phyloP scores from a whole-genome alignment of 2,113 vertebrate genomes.

The Lota lota region DNA sequence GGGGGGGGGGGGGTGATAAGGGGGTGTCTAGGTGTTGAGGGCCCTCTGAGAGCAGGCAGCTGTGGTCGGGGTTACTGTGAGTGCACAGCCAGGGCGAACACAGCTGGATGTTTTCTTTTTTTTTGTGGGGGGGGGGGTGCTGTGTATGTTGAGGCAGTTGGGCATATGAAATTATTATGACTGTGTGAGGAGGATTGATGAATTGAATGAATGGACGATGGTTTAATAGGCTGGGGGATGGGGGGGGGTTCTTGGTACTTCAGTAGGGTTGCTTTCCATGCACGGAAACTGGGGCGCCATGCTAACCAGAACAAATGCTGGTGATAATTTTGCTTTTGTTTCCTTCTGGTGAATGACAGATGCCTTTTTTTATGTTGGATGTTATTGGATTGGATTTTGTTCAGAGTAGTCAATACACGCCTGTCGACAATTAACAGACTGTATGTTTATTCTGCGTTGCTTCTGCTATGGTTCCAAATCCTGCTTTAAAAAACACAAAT shows the following conservation, averaged over 20 bases:
- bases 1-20: neutral
- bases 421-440: too few relatives aligned
- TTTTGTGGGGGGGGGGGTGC: constrained; percentile 1
- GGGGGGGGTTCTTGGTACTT: constrained; percentile 6
- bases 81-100: constrained; percentile 9
- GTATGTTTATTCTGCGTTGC: too few relatives aligned
- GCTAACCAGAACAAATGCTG: constrained; percentile 31
- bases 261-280: neutral
- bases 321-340: constrained; percentile 3
- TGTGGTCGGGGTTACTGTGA: neutral
- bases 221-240: neutral
- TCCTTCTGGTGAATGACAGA: constrained; percentile 16
- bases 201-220: constrained; percentile 32
- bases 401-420: too few relatives aligned
- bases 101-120: constrained; percentile 38
- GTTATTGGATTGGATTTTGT: too few relatives aligned
- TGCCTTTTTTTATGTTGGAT: too few relatives aligned
- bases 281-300: constrained; percentile 6
- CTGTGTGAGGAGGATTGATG: constrained; percentile 40
- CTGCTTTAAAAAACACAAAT: too few relatives aligned
- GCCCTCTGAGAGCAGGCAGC: neutral
- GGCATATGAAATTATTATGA: constrained; percentile 41
- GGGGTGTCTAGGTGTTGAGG: neutral
- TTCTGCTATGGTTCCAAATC: too few relatives aligned
- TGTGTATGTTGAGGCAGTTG: constrained; percentile 41